A percentile compares a stretch with the other conserved stretches of the same genome.
Evolutionary conservation across 2,797 vertebrate species (phyloP).

Genomic region (Sciaenops ocellatus): DNA sequence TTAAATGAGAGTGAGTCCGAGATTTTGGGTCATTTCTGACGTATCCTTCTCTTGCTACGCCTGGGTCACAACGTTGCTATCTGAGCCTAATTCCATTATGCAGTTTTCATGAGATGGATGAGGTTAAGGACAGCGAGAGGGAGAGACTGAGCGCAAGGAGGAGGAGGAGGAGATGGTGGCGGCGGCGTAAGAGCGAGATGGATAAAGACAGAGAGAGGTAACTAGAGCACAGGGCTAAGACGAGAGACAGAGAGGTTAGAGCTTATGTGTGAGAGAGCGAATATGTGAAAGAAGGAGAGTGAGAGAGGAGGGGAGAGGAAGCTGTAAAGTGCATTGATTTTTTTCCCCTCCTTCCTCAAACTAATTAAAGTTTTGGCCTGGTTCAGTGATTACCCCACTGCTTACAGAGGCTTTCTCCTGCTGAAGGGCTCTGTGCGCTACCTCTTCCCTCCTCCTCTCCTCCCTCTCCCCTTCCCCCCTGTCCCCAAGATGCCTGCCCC

Average conservation of each 20-base stretch:
- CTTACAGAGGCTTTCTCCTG: conserved; percentile 83
- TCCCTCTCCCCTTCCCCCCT: conserved; percentile 27
- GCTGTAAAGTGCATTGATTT: conserved; percentile 84
- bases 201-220: conserved; percentile 74
- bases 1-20: conserved; percentile 40
- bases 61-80: conserved; percentile 67
- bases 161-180: conserved; percentile 8
- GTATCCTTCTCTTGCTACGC: conserved; percentile 46
- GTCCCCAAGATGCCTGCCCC: conserved; percentile 68
- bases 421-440: conserved; percentile 73
- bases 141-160: conserved; percentile 46
- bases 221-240: conserved; percentile 67
- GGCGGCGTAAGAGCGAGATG: conserved; percentile 58
- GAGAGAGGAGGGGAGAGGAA: conserved; percentile 65
- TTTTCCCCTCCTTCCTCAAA: conserved; percentile 79
- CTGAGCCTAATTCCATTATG: conserved; percentile 79
- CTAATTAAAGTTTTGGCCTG: conserved; percentile 88
- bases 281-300: conserved; percentile 51
- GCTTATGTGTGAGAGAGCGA: conserved; percentile 56
- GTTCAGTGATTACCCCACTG: conserved; percentile 86
- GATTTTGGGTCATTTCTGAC: conserved; percentile 64
- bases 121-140: conserved; percentile 67
- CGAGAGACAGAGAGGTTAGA: conserved; percentile 67
- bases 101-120: conserved; percentile 78
- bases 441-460: conserved; percentile 53